Evolutionary conservation across 2,888 invertebrate genomes (phyloP).

Genomic region (Rotaria sp.): DNA sequence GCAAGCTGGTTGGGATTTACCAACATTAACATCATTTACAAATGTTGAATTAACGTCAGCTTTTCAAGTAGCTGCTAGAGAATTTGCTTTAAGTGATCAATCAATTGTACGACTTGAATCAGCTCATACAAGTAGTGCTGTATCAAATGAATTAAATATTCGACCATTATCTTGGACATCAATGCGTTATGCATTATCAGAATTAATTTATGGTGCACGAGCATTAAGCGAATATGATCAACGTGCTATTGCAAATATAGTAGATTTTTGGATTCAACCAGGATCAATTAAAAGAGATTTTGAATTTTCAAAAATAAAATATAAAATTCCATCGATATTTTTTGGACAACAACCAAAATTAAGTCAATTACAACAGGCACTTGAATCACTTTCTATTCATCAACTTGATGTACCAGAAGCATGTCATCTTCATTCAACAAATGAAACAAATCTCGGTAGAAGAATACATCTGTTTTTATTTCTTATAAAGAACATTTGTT

Average conservation of each 20-base stretch:
- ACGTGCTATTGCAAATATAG: slow-evolving; percentile 50
- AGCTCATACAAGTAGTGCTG: neutral
- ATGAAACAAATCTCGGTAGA: slow-evolving; percentile 47
- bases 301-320: slow-evolving; percentile 54
- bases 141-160: slow-evolving; percentile 40
- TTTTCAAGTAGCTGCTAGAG: slow-evolving; percentile 31
- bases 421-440: slow-evolving; percentile 51
- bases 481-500: neutral
- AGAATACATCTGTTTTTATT: neutral
- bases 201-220: slow-evolving; percentile 45
- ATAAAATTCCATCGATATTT: slow-evolving; percentile 51
- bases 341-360: slow-evolving; percentile 49
- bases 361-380: slow-evolving; percentile 48
- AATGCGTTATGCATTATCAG: slow-evolving; percentile 50
- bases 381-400: slow-evolving; percentile 47
- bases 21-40: slow-evolving; percentile 44
- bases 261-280: slow-evolving; percentile 54
- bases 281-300: slow-evolving; percentile 54
- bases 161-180: slow-evolving; percentile 51
- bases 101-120: neutral
- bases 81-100: slow-evolving; percentile 44
- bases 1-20: slow-evolving; percentile 52
- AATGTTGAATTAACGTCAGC: slow-evolving; percentile 31
- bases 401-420: slow-evolving; percentile 54
- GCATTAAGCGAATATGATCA: slow-evolving; percentile 48